Conservation (phyloP, 2,113 vertebrate genomes). For the Pelecanoides urinatrix region DNA sequence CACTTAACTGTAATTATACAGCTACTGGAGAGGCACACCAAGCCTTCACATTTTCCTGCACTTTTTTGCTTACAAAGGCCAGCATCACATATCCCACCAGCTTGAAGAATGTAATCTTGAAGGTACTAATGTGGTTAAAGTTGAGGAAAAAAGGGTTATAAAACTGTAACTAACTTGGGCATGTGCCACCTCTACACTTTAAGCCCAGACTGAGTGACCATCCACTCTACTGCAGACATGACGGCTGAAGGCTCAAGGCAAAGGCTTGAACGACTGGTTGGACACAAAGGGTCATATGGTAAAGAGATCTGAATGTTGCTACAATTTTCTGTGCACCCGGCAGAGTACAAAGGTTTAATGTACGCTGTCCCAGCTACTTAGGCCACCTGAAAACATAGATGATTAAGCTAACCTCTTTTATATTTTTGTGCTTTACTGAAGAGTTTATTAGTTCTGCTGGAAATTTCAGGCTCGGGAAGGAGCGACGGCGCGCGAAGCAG, state of each 20-base stretch:
- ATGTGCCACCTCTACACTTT: fast-evolving
- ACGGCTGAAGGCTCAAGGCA: not conserved
- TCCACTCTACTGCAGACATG: not conserved
- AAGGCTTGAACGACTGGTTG: not conserved
- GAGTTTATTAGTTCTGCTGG: not conserved
- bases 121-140: not conserved
- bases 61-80: not conserved
- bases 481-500: not conserved
- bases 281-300: not conserved
- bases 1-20: not conserved
- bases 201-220: not conserved
- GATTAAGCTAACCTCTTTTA: not conserved
- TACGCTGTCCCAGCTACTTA: fast-evolving
- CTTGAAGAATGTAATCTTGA: not conserved
- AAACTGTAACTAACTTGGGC: not conserved
- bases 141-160: not conserved
- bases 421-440: not conserved
- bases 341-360: not conserved
- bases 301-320: not conserved
- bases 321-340: fast-evolving
- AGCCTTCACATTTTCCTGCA: not conserved
- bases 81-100: not conserved
- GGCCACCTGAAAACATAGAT: not conserved
- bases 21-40: not conserved
- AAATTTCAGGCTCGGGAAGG: not conserved